These are phyloP conservation scores for Mechanitis mazaeus DNA, from an alignment of 2,888 invertebrate genomes.

Conservation along the genomic window DNA sequence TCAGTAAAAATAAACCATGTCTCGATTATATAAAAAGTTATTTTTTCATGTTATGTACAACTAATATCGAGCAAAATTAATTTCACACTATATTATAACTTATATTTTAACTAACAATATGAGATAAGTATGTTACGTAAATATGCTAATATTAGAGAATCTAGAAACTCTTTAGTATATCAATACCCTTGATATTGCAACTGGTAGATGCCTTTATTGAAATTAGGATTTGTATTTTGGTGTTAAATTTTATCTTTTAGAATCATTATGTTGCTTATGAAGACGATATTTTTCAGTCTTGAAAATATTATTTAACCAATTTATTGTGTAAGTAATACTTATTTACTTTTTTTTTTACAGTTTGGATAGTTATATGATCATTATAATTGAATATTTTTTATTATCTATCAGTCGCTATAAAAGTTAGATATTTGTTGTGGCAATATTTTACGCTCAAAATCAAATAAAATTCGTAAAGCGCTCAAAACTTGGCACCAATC, in stretches of 20 bases:
- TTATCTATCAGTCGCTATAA: conserved; percentile 22
- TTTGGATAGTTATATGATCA: not conserved
- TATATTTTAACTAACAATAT: conserved; percentile 63
- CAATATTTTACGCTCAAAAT: conserved; percentile 23
- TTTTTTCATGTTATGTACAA: conserved; percentile 31
- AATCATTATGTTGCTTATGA: not conserved
- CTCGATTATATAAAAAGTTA: conserved; percentile 18
- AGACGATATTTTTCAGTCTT: not conserved
- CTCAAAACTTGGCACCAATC: conserved; percentile 25
- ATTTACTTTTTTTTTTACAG: not conserved
- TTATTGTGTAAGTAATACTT: no score
- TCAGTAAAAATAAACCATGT: not conserved
- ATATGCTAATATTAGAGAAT: conserved; percentile 60
- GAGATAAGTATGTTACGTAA: conserved; percentile 58
- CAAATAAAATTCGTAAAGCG: conserved; percentile 12
- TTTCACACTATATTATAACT: conserved; percentile 40
- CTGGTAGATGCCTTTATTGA: conserved; percentile 28
- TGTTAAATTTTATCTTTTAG: not conserved
- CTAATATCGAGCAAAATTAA: conserved; percentile 29
- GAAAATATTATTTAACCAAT: no score
- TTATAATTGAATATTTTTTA: conserved; percentile 6
- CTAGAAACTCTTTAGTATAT: conserved; percentile 52
- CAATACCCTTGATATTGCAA: conserved; percentile 36
- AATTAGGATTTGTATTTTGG: not conserved
- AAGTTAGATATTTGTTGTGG: conserved; percentile 19